Base-by-base conservation (phyloP, 2,113 vertebrate species). In the Centropristis striata region DNA sequence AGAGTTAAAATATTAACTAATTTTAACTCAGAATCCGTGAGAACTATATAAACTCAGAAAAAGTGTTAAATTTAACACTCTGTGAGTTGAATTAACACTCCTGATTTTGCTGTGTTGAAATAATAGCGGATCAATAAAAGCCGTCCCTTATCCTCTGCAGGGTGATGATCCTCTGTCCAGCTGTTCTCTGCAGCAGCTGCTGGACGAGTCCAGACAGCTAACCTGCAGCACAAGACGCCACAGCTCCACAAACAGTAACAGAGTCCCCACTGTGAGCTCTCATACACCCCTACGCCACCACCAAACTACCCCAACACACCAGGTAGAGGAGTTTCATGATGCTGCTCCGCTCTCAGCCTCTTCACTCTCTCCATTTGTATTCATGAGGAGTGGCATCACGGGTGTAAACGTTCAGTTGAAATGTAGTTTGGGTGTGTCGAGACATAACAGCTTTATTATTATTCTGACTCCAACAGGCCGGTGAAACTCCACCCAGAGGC, bases 161-260 rank as follows among this genome's bases (percentile, higher is more conserved):
- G 79, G 15, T 1, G 71, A 32, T 0, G 37, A 54, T 7, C 69
- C 21, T 27, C 80, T 86, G 4, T 86, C 91, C 28, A 81, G 86
- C 6, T 46, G 63, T 39, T 85, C 79, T 28, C 75, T 93, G 73
- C 86, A 91, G 70, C 89, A 84, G 74, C 71, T 92, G 25, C 41
- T 91, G 6, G 73, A 88, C 8, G 86, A 94, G 41, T 86, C 90
- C 61, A 75, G 67, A 39, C 69, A 75, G 72, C 75, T 87, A 59
- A 44, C 84, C 25, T 51, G 51, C 64, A 32, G 32, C 32, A 25
- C 32, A 0, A 71, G 67, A 64, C 55, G 14, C n/a, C 15, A 10
- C 39, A 47, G 49, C 51, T 71, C 58, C 2, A 23, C 20, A 8
- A 51, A 53, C 25, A 32, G n/a, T 23, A 21, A 53, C 47, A 23